phyloP scores from a whole-genome alignment of 2,888 invertebrate genomes.

The Halictus quadricinctus region DNA sequence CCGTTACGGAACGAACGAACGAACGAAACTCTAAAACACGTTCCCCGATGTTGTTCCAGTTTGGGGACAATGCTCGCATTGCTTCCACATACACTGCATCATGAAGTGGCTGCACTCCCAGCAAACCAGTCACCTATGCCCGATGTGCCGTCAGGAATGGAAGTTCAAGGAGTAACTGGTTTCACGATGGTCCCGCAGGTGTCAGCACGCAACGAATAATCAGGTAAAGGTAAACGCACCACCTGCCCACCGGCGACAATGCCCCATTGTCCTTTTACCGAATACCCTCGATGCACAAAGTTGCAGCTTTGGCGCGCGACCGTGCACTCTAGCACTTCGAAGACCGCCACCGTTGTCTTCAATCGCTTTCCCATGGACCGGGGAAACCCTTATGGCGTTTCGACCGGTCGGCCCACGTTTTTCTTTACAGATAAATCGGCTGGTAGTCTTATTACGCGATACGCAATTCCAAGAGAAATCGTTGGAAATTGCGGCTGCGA shows the following conservation, averaged over 20 bases:
- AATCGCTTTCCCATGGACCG: no score
- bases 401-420: neutral
- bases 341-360: no score
- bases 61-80: slow-evolving; percentile 99
- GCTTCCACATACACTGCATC: slow-evolving; percentile 99
- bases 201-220: slow-evolving; percentile 74
- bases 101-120: slow-evolving; percentile 99
- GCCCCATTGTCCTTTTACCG: neutral
- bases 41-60: slow-evolving; percentile 84
- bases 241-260: neutral
- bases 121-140: slow-evolving; percentile 93
- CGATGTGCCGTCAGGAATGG: slow-evolving; percentile 99
- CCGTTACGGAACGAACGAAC: neutral
- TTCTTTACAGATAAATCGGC: neutral
- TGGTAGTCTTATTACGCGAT: neutral
- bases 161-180: slow-evolving; percentile 91
- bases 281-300: neutral
- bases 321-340: neutral
- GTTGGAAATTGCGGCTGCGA: neutral
- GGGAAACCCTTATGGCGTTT: neutral
- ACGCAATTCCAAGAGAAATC: no score
- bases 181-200: slow-evolving; percentile 72
- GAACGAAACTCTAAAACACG: slow-evolving; percentile 13
- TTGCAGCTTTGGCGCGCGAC: slow-evolving; percentile 1
- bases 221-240: slow-evolving; percentile 66